Evolutionary conservation across 1,140 invertebrate species (phyloP).

Genomic region (Aporrectodea caliginosa): DNA sequence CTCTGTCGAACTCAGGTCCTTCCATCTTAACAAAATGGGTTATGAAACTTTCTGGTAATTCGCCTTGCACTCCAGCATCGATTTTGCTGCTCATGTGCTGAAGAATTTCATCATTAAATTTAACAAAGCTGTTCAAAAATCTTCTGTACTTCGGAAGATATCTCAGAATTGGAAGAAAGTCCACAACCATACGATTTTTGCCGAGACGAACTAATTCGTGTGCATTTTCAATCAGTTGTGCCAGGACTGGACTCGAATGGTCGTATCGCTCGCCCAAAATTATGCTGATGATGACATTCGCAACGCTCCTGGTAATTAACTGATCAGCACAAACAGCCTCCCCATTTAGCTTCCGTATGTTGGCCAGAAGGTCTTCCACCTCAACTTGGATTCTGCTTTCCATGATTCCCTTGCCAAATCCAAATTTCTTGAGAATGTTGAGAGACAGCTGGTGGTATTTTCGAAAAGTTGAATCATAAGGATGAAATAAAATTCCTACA

Average conservation of each 20-base stretch:
- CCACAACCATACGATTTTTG: background rate
- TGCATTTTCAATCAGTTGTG: too few species aligned
- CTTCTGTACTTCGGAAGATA: background rate
- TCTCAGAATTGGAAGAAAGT: slow-evolving; percentile 13
- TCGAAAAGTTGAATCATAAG: background rate
- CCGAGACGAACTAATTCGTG: background rate
- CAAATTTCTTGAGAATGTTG: slow-evolving; percentile 15
- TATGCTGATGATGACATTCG: slow-evolving; percentile 12
- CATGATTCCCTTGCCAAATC: slow-evolving; percentile 21
- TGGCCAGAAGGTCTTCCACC: too few species aligned
- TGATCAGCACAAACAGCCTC: background rate
- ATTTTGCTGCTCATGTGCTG: too few species aligned
- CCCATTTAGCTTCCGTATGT: too few species aligned
- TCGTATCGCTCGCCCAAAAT: too few species aligned
- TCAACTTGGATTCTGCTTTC: slow-evolving; percentile 11
- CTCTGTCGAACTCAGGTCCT: background rate
- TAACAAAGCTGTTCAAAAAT: background rate
- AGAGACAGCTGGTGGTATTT: background rate
- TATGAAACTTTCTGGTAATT: slow-evolving; percentile 2
- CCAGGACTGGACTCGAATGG: too few species aligned
- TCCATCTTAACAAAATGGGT: background rate
- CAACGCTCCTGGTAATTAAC: background rate
- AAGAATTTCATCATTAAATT: background rate
- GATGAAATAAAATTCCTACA: background rate
- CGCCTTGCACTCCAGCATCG: too few species aligned